Conservation (phyloP, 2,888 invertebrate genomes). For the Agrotis puta region DNA sequence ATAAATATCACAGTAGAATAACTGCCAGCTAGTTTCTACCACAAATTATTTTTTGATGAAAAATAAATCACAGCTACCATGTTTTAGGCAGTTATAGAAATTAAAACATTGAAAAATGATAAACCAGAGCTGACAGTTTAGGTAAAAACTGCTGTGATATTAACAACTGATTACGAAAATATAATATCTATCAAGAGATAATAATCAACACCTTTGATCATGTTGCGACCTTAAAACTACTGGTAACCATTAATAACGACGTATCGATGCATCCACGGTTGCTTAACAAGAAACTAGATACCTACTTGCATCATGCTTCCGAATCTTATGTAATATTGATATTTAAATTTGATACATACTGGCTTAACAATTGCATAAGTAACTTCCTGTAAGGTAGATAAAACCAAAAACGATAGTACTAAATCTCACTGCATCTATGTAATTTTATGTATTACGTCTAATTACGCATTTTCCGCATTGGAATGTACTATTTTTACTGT, state of each 20-base stretch:
- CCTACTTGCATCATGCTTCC: conserved; percentile 48
- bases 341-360: conserved; percentile 63
- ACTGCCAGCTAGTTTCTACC: conserved; percentile 84
- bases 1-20: conserved; percentile 90
- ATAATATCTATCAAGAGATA: conserved; percentile 78
- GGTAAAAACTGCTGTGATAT: conserved; percentile 89
- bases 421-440: conserved; percentile 15
- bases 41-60: conserved; percentile 48
- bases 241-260: conserved; percentile 86
- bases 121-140: conserved; percentile 80
- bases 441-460: conserved; percentile 21
- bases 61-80: conserved; percentile 22
- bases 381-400: conserved; percentile 50
- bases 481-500: conserved; percentile 41
- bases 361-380: conserved; percentile 60
- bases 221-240: conserved; percentile 84
- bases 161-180: conserved; percentile 81
- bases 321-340: conserved; percentile 54
- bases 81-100: conserved; percentile 32
- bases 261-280: conserved; percentile 73
- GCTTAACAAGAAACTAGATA: conserved; percentile 73
- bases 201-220: conserved; percentile 81
- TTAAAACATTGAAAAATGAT: conserved; percentile 6
- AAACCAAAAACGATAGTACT: conserved; percentile 24
- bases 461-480: conserved; percentile 31